phyloP scores from a whole-genome alignment of 1,140 invertebrate genomes.

The Lordiphosa mommai region DNA sequence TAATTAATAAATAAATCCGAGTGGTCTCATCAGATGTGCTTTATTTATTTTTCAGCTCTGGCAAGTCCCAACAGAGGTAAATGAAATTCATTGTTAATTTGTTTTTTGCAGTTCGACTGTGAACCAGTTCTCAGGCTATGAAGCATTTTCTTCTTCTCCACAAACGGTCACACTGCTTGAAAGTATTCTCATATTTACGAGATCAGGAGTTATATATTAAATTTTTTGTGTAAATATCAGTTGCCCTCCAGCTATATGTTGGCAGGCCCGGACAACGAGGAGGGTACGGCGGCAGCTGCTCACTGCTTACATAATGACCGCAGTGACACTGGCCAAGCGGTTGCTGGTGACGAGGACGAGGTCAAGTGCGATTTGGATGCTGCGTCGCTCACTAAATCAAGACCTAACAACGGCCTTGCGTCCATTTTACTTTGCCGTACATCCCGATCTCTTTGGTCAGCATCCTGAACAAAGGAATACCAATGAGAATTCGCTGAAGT shows the following conservation, averaged over 20 bases:
- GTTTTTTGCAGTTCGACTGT: too few relatives aligned
- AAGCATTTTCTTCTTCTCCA: not conserved
- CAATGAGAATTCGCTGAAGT: constrained; percentile 95
- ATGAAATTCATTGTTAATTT: not conserved
- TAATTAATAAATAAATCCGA: too few relatives aligned
- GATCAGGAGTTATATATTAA: constrained; percentile 36
- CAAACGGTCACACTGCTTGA: constrained; percentile 2
- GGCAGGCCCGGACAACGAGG: constrained; percentile 18
- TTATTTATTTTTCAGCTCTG: too few relatives aligned
- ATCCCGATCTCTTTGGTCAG: constrained; percentile 96
- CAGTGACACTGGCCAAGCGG: constrained; percentile 23
- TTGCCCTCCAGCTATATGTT: constrained; percentile 21
- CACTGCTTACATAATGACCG: constrained; percentile 39
- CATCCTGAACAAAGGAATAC: constrained; percentile 92
- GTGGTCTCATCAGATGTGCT: too few relatives aligned
- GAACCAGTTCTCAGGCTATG: not conserved
- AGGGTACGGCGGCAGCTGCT: constrained; percentile 26
- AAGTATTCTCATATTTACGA: constrained; percentile 34
- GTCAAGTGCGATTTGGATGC: constrained; percentile 1
- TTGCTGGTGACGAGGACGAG: constrained; percentile 7
- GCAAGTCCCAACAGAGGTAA: too few relatives aligned
- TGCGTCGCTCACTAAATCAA: constrained; percentile 32
- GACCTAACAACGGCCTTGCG: constrained; percentile 93
- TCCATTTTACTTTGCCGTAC: constrained; percentile 96
- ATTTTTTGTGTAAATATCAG: constrained; percentile 16